These are phyloP conservation scores for Boloria euphrosyne DNA, from an alignment of 2,888 invertebrate genomes.

Conservation along the genomic window DNA sequence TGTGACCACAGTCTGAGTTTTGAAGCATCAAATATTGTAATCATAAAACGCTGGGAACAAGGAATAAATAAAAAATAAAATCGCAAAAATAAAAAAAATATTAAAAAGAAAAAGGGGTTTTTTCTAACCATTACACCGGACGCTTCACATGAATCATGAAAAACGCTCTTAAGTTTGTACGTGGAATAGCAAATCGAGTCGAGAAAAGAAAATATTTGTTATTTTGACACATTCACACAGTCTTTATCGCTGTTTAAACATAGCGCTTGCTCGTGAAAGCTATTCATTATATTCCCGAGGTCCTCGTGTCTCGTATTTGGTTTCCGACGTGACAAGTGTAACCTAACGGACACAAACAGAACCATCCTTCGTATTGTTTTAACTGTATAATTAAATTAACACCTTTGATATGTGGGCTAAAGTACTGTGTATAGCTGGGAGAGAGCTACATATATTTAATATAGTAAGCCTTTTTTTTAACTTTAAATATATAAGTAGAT, in stretches of 20 bases:
- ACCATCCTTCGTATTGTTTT: slow-evolving; percentile 63
- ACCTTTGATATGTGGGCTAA: background rate
- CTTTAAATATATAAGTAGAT: no score
- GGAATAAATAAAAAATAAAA: no score
- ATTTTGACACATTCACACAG: slow-evolving; percentile 82
- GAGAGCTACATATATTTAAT: no score
- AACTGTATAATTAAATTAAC: slow-evolving; percentile 25
- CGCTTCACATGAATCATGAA: slow-evolving; percentile 4
- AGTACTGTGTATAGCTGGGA: no score
- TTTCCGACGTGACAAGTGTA: slow-evolving; percentile 79
- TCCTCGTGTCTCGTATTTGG: slow-evolving; percentile 69
- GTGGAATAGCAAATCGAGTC: slow-evolving; percentile 29
- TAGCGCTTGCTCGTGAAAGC: slow-evolving; percentile 77
- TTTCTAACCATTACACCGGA: background rate
- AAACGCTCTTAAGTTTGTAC: slow-evolving; percentile 21
- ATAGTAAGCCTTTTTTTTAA: no score
- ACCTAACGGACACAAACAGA: slow-evolving; percentile 72
- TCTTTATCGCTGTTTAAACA: slow-evolving; percentile 77
- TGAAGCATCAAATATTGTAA: no score
- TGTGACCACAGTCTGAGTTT: no score
- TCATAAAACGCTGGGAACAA: no score
- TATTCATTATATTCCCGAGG: slow-evolving; percentile 72
- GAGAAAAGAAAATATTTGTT: slow-evolving; percentile 76
- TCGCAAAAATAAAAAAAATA: no score
- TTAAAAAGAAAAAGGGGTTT: no score